A percentile compares a stretch with the other conserved stretches of the same genome.
phyloP scores from a whole-genome alignment of 2,113 vertebrate species.

The Colossoma macropomum region DNA sequence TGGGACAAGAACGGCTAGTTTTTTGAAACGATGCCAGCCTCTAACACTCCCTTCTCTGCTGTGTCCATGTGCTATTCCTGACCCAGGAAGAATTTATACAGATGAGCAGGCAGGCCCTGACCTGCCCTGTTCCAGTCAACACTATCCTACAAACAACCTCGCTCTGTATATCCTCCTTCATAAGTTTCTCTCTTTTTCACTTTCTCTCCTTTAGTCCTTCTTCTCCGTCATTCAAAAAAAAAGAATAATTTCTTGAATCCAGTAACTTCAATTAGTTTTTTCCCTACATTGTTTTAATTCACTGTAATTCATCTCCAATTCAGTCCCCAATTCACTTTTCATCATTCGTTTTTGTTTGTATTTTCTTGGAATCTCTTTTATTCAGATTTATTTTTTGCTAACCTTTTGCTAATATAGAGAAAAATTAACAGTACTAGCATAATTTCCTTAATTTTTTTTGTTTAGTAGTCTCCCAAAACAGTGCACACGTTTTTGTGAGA shows the following conservation, averaged over 20 bases:
- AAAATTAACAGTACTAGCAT: too few relatives aligned
- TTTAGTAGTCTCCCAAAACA: too few relatives aligned
- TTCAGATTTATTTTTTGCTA: neutral
- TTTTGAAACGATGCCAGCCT: conserved; percentile 44
- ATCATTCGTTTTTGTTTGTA: too few relatives aligned
- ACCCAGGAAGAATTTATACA: conserved; percentile 66
- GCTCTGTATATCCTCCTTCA: conserved; percentile 1
- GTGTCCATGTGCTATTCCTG: conserved; percentile 64
- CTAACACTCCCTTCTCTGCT: conserved; percentile 33
- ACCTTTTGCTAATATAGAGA: neutral
- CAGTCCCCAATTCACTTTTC: too few relatives aligned
- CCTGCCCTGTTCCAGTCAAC: conserved; percentile 59
- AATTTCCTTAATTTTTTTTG: too few relatives aligned
- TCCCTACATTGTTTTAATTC: too few relatives aligned
- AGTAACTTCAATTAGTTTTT: neutral
- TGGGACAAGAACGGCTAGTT: conserved; percentile 33
- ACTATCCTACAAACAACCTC: conserved; percentile 37
- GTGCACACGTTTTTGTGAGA: too few relatives aligned
- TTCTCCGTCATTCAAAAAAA: too few relatives aligned
- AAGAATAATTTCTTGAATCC: neutral
- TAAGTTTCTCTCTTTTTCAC: neutral
- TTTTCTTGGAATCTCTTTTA: too few relatives aligned
- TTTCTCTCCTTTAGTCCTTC: neutral
- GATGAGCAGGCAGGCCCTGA: conserved; percentile 61
- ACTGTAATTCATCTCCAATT: too few relatives aligned